Evolutionary conservation across 2,113 vertebrate species (phyloP), one percentile per base, ranked within the genome.

Genomic region (Pseudopipra pipra): DNA sequence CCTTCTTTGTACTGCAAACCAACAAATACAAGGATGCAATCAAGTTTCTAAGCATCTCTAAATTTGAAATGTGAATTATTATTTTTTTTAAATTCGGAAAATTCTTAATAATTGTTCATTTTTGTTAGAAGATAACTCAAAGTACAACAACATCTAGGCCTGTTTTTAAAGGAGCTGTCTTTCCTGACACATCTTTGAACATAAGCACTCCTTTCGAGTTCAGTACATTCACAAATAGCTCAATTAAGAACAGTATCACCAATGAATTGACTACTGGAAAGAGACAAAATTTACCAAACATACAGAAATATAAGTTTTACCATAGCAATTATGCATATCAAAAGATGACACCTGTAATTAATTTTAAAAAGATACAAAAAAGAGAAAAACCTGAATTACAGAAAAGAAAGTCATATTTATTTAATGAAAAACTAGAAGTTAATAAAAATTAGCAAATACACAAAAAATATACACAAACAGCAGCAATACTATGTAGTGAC

Each of bases 341-440:
- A 97, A 98, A 96, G 95, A 97, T 95, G 96, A 96, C 92, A 96
- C 92, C 63, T 77, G 89, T 80, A 97, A 97, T 97, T 97, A 95
- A 96, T 91, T 96, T 98, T 96, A 52, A 96, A 97, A 97, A 98
- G 93, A 95, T 97, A 98, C 95, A 96, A 97, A 98, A 97, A 96
- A 91, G 91, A 97, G 90, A 94, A 97, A 95, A 97, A 97, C 96
- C 97, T 98, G 97, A 98, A 98, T 98, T 99, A 99, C 99, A 99
- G 99, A 99, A 99, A 99, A 99, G 98, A 99, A 99, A 99, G 98
- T 98, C 97, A 98, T 98, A 99, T 99, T 99, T 99, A 99, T 99
- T 99, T 98, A 99, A 99, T 99, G 99, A 98, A 99, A 99, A 99
- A 99, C 98, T 99, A 99, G 98, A 99, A 98, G 98, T 98, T 99